Evolutionary conservation across 2,113 vertebrate species (phyloP).

Genomic region (Chauna torquata): DNA sequence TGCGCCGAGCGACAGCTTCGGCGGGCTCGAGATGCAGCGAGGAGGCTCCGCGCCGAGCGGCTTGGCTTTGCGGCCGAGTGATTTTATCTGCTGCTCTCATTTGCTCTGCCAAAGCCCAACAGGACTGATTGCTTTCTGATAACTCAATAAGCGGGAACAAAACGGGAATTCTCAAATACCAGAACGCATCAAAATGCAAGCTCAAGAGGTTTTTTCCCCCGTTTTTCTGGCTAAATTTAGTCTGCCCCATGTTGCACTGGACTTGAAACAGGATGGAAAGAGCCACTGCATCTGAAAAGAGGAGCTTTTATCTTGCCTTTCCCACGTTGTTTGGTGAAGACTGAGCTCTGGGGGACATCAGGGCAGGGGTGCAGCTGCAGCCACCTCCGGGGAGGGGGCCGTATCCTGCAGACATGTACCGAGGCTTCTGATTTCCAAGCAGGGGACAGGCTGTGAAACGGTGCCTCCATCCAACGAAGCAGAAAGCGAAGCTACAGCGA

Average conservation of each 20-base stretch:
- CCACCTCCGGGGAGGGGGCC: fast-evolving
- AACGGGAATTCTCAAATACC: neutral
- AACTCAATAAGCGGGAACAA: neutral
- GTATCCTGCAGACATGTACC: fast-evolving
- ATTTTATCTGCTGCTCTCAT: neutral
- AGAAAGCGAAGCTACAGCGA: conserved; percentile 1
- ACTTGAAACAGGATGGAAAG: neutral
- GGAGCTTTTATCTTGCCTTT: neutral
- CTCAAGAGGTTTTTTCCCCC: neutral
- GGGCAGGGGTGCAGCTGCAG: neutral
- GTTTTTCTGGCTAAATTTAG: neutral
- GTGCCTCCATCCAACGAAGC: neutral
- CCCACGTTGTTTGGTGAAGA: neutral
- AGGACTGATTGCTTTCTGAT: neutral
- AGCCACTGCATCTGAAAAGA: neutral
- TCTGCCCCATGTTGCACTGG: neutral
- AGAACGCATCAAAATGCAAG: neutral
- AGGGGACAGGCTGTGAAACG: neutral
- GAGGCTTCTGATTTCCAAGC: neutral
- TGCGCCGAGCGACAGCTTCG: neutral
- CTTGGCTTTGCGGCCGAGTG: neutral
- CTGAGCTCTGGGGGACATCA: neutral
- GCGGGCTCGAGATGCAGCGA: neutral
- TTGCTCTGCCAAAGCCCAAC: neutral
- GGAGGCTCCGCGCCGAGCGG: neutral